A percentile compares a stretch with the other conserved stretches of the same genome.
Conservation (phyloP, 1,140 invertebrate genomes). For the Megalopta genalis region DNA sequence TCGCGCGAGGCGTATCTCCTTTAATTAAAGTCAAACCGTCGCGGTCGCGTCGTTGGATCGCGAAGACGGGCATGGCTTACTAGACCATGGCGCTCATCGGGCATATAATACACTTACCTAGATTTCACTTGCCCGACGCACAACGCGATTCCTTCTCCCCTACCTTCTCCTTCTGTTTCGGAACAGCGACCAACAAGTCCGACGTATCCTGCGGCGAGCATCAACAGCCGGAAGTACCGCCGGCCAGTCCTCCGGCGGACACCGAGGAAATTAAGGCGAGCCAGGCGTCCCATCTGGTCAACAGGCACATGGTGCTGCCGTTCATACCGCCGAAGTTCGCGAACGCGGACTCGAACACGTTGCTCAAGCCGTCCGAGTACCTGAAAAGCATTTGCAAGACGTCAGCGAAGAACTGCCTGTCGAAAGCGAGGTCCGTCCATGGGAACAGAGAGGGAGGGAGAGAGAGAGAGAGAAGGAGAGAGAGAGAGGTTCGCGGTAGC, state of each 20-base stretch:
- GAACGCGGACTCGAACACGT: slow-evolving; percentile 85
- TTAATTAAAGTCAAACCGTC: slow-evolving; percentile 32
- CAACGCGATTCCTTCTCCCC: slow-evolving; percentile 62
- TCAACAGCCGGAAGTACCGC: slow-evolving; percentile 70
- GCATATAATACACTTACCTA: slow-evolving; percentile 81
- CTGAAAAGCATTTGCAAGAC: slow-evolving; percentile 88
- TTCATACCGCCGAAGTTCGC: slow-evolving; percentile 94
- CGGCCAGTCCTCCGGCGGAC: slow-evolving; percentile 72
- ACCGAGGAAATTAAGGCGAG: slow-evolving; percentile 73
- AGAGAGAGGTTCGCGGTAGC: neutral
- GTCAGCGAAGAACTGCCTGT: slow-evolving; percentile 69
- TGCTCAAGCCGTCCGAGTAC: slow-evolving; percentile 96
- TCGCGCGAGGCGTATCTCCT: no score
- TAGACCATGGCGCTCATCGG: slow-evolving; percentile 78
- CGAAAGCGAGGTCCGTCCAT: slow-evolving; percentile 75
- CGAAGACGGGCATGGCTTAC: slow-evolving; percentile 73
- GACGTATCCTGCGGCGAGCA: slow-evolving; percentile 71
- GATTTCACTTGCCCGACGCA: slow-evolving; percentile 76
- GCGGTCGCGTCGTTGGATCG: slow-evolving; percentile 66
- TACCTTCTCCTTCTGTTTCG: slow-evolving; percentile 62
- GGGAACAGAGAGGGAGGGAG: no score
- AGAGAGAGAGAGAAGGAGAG: no score
- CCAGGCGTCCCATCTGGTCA: slow-evolving; percentile 83
- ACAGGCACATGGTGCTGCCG: slow-evolving; percentile 90
- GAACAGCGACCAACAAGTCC: slow-evolving; percentile 79